These are phyloP conservation scores for Tangara arthus DNA, from an alignment of 2,797 vertebrate genomes.

Conservation along the genomic window DNA sequence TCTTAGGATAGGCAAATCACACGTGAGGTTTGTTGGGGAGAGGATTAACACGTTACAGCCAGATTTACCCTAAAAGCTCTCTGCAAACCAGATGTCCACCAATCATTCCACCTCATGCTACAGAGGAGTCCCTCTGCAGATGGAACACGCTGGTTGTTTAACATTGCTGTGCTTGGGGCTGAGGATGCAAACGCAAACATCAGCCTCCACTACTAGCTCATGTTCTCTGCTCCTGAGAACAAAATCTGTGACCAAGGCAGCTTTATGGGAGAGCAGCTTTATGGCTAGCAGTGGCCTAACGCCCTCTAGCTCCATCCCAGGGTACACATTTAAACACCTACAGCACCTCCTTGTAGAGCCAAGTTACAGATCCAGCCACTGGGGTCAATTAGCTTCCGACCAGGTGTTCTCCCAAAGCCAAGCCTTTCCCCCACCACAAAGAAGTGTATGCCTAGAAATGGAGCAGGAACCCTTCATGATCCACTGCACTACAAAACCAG, in stretches of 20 bases:
- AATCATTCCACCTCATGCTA: not conserved
- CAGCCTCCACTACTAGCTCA: not conserved
- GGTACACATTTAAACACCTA: not conserved
- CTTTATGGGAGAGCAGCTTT: not conserved
- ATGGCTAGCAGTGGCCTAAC: not conserved
- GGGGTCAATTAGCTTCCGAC: not conserved
- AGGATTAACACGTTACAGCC: not conserved
- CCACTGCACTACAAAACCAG: not conserved
- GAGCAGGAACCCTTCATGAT: not conserved
- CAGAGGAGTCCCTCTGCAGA: not conserved
- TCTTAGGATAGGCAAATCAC: not conserved
- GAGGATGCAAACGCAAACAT: fast-evolving
- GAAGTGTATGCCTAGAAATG: fast-evolving
- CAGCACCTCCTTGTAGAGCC: not conserved
- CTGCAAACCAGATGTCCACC: not conserved
- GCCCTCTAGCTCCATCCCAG: constrained; percentile 37
- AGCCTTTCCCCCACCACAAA: not conserved
- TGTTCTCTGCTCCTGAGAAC: not conserved
- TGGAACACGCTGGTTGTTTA: not conserved
- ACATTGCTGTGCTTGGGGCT: fast-evolving
- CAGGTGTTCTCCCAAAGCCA: not conserved
- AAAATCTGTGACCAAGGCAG: not conserved
- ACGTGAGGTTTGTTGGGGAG: not conserved
- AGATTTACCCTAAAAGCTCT: not conserved
- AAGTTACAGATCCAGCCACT: not conserved